Conservation (phyloP, 2,113 vertebrate species). For the Cyphomyrus plagiostoma region DNA sequence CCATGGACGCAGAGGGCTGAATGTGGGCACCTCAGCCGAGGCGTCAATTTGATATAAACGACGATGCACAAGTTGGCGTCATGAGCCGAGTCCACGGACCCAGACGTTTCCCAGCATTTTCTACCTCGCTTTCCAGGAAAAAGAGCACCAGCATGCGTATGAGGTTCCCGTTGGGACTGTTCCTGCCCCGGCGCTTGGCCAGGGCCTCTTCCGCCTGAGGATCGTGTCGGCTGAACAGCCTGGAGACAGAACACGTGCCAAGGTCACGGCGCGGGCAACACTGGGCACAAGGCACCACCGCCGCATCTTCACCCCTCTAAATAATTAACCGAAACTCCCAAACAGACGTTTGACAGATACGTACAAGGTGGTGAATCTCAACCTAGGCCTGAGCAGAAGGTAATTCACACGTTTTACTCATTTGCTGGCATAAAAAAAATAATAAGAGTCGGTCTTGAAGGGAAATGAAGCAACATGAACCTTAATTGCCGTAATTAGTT, state of each 20-base stretch:
- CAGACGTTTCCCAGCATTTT: neutral
- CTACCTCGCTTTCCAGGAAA: constrained; percentile 98
- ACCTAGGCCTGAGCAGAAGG: neutral
- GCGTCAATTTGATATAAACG: neutral
- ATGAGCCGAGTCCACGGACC: neutral
- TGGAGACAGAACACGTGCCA: constrained; percentile 37
- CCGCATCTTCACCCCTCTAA: neutral
- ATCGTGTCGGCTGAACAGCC: constrained; percentile 93
- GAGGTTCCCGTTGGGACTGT: constrained; percentile 96
- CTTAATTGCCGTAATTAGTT: neutral
- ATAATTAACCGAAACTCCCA: neutral
- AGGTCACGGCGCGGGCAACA: neutral
- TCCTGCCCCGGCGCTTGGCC: constrained; percentile 90
- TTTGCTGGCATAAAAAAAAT: neutral
- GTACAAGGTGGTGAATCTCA: neutral
- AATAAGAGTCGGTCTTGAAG: neutral
- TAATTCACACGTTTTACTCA: neutral
- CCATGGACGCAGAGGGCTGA: neutral
- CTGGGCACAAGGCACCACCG: neutral
- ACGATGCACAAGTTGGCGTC: too few species aligned
- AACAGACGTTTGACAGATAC: neutral
- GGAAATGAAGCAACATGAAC: neutral
- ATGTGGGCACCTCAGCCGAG: neutral
- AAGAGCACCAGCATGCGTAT: constrained; percentile 98
- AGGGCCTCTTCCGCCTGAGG: constrained; percentile 95